Evolutionary conservation across 2,888 invertebrate genomes (phyloP).

Genomic region (Eledone cirrhosa): DNA sequence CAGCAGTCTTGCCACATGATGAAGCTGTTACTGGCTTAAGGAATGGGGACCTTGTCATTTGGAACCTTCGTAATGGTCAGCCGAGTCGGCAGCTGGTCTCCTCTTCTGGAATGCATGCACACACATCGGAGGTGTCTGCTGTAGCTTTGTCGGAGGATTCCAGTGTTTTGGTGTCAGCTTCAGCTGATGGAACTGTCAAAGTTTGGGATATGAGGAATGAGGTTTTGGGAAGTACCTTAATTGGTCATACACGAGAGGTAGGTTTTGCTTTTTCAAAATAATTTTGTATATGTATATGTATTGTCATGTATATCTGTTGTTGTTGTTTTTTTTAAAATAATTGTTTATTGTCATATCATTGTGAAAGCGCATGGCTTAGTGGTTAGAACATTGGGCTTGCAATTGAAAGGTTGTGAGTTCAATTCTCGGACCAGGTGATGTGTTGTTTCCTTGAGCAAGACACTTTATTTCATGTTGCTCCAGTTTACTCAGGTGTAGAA

Average conservation of each 20-base stretch:
- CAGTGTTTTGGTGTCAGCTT: constrained; percentile 62
- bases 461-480: too few species aligned
- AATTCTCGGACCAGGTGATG: too few species aligned
- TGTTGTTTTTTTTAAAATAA: too few species aligned
- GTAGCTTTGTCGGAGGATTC: constrained; percentile 62
- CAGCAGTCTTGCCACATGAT: constrained; percentile 63
- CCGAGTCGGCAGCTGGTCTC: constrained; percentile 61
- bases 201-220: constrained; percentile 65
- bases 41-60: constrained; percentile 65
- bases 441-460: too few species aligned
- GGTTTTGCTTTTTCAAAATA: not conserved
- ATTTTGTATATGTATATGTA: not conserved
- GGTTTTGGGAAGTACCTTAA: constrained; percentile 58
- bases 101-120: constrained; percentile 57
- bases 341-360: too few species aligned
- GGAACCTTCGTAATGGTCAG: constrained; percentile 64
- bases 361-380: too few species aligned
- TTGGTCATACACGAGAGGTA: constrained; percentile 66
- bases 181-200: constrained; percentile 64
- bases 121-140: constrained; percentile 62
- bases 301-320: not conserved
- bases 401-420: too few species aligned
- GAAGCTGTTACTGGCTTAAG: constrained; percentile 66
- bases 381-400: too few species aligned
- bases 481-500: too few species aligned